phyloP scores from a whole-genome alignment of 1,140 invertebrate species.

The Drosophila sucinea region DNA sequence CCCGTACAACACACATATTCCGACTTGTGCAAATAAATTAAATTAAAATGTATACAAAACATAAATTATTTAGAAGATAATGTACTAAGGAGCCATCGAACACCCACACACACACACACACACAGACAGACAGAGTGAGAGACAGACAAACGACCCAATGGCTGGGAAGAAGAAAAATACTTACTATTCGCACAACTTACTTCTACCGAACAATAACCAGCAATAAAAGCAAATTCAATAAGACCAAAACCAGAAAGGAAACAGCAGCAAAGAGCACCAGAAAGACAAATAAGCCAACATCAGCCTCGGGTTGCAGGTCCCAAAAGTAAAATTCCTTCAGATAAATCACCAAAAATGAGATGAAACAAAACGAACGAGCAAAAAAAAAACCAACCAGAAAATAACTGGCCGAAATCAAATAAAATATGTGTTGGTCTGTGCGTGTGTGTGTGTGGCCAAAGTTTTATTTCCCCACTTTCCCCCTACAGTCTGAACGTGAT shows the following conservation, averaged over 20 bases:
- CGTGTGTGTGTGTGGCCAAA: conserved; percentile 5
- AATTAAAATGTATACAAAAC: conserved; percentile 80
- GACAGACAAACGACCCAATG: conserved; percentile 26
- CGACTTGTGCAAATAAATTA: conserved; percentile 70
- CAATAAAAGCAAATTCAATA: conserved; percentile 78
- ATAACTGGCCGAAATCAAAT: conserved; percentile 25
- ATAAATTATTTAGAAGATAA: conserved; percentile 81
- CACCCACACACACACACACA: conserved; percentile 4
- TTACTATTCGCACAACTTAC: conserved; percentile 13
- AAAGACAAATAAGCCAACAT: conserved; percentile 69
- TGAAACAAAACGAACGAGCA: conserved; percentile 19
- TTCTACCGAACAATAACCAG: conserved; percentile 60
- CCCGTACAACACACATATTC: conserved; percentile 58
- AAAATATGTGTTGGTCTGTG: conserved; percentile 28
- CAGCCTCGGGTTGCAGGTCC: conserved; percentile 17
- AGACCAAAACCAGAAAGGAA: conserved; percentile 8
- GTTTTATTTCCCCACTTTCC: conserved; percentile 25
- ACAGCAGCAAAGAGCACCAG: conserved; percentile 14
- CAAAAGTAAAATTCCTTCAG: conserved; percentile 55
- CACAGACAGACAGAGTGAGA: neutral
- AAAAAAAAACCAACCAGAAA: conserved; percentile 1
- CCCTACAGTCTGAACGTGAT: conserved; percentile 47
- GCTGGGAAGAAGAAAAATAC: neutral
- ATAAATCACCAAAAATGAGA: conserved; percentile 73
- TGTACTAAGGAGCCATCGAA: conserved; percentile 60